These are phyloP conservation scores for Heliconius hortense DNA, from an alignment of 2,888 invertebrate species.

Conservation along the genomic window DNA sequence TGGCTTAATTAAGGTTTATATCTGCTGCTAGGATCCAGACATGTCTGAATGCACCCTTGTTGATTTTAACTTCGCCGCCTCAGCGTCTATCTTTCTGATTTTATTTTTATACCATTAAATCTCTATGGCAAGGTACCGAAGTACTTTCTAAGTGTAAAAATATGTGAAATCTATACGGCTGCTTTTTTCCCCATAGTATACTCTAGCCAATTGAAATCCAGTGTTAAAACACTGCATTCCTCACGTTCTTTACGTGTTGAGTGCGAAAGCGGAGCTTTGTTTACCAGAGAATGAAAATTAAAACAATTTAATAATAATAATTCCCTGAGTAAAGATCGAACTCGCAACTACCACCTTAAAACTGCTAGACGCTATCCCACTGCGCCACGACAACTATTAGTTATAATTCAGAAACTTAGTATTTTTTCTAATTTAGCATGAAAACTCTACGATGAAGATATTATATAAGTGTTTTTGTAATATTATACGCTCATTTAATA, in stretches of 20 bases:
- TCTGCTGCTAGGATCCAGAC: conserved; percentile 15
- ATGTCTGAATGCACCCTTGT: conserved; percentile 18
- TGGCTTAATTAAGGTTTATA: conserved; percentile 16
- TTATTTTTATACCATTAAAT: conserved; percentile 20
- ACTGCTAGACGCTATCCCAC: too few species aligned
- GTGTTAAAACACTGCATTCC: not conserved
- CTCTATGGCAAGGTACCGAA: not conserved
- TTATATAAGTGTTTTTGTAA: not conserved
- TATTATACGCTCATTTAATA: conserved; percentile 5
- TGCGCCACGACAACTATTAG: too few species aligned
- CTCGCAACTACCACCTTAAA: too few species aligned
- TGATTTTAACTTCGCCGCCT: conserved; percentile 17
- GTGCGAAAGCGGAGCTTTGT: too few species aligned
- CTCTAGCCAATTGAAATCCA: too few species aligned
- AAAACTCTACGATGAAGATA: not conserved
- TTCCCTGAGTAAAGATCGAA: too few species aligned
- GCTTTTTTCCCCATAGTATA: not conserved
- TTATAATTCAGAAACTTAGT: too few species aligned
- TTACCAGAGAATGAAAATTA: too few species aligned
- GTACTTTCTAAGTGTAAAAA: not conserved
- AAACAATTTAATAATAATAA: too few species aligned
- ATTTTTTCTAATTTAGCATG: too few species aligned
- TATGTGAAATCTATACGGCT: not conserved
- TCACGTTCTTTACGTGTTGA: too few species aligned
- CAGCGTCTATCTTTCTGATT: conserved; percentile 17